Conservation (phyloP, 2,888 invertebrate genomes). For the Dilophus febrilis region DNA sequence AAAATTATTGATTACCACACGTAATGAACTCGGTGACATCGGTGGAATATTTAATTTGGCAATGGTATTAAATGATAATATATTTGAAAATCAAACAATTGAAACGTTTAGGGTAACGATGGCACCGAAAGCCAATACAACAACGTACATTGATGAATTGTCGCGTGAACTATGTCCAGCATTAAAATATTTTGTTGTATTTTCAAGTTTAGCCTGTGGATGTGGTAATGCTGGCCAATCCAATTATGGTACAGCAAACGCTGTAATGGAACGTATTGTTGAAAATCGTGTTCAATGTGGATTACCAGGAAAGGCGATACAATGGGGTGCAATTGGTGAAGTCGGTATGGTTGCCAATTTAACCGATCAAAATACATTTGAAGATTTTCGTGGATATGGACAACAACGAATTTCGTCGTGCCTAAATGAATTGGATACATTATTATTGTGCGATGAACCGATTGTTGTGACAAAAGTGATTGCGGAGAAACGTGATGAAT, state of each 20-base stretch:
- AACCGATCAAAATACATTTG: constrained; percentile 48
- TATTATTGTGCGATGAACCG: constrained; percentile 51
- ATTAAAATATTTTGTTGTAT: constrained; percentile 65
- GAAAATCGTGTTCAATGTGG: constrained; percentile 52
- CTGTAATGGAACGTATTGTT: constrained; percentile 75
- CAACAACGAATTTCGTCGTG: constrained; percentile 77
- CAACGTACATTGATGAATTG: constrained; percentile 53
- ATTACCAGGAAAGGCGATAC: constrained; percentile 64
- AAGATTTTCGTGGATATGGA: constrained; percentile 61
- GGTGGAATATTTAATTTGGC: constrained; percentile 83
- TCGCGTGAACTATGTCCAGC: constrained; percentile 39
- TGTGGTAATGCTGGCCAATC: constrained; percentile 83
- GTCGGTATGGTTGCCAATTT: constrained; percentile 65
- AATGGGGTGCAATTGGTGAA: constrained; percentile 90
- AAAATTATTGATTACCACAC: constrained; percentile 46
- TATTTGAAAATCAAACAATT: constrained; percentile 58
- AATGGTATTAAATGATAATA: constrained; percentile 55
- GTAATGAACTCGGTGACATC: constrained; percentile 46
- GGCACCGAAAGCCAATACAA: constrained; percentile 64
- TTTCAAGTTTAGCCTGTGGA: constrained; percentile 83
- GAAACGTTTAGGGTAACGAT: constrained; percentile 51
- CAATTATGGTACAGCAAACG: constrained; percentile 82
- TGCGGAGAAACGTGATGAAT: constrained; percentile 57
- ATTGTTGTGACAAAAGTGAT: constrained; percentile 73
- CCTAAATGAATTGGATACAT: constrained; percentile 49